Evolutionary conservation across 2,888 invertebrate species (phyloP).

Genomic region (Spodoptera picta): DNA sequence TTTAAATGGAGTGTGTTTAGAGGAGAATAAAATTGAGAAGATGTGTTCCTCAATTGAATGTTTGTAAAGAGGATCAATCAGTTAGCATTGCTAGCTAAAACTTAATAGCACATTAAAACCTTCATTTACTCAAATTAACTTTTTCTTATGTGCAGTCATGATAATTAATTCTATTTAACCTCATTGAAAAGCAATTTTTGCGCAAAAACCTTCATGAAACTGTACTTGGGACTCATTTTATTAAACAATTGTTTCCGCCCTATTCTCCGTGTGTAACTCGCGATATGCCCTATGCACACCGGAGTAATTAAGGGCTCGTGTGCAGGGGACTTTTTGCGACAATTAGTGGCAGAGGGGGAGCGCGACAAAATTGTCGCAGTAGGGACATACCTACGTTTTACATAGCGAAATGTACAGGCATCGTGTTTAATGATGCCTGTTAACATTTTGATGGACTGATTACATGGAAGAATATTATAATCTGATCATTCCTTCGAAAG

Average conservation of each 20-base stretch:
- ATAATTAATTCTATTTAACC: background rate
- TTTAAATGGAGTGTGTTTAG: too few species aligned
- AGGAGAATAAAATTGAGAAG: too few species aligned
- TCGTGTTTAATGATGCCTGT: background rate
- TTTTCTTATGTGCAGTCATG: too few species aligned
- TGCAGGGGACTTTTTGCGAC: constrained; percentile 62
- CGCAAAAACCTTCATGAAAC: background rate
- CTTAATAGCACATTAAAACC: too few species aligned
- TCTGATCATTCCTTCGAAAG: background rate
- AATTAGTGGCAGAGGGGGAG: constrained; percentile 64
- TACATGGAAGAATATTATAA: too few species aligned
- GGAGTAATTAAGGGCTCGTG: constrained; percentile 54
- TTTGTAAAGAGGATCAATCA: too few species aligned
- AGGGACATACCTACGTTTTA: constrained; percentile 40
- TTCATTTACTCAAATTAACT: too few species aligned
- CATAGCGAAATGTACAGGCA: constrained; percentile 15
- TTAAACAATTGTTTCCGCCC: constrained; percentile 30
- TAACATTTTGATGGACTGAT: constrained; percentile 2
- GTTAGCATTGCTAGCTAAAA: too few species aligned
- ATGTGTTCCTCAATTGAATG: too few species aligned
- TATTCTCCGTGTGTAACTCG: constrained; percentile 10
- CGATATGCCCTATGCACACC: constrained; percentile 36
- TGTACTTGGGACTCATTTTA: constrained; percentile 14
- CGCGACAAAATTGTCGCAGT: constrained; percentile 44
- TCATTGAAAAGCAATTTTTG: constrained; percentile 5